Evolutionary conservation across 2,113 vertebrate genomes (phyloP), one percentile per base, ranked within the genome.

Genomic region (Ictalurus furcatus): DNA sequence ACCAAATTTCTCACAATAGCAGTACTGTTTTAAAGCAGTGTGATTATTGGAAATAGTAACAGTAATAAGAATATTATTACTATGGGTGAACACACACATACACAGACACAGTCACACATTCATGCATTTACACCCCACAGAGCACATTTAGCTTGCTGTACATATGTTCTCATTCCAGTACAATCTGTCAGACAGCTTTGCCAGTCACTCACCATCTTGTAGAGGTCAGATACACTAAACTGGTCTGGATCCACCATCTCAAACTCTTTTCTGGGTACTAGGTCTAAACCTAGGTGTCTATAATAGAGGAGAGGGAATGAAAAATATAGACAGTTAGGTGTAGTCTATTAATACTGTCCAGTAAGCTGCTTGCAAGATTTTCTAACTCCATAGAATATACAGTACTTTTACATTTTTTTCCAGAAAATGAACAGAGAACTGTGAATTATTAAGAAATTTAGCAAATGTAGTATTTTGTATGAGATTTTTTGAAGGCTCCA

Each of bases 231-330:
- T 89, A 99, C 95, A 86, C 98, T 99, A 96, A 99, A 98, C 93
- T 98, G 97, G 92, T 99, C 98, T 12, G 97, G 97, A 94, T 99
- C 98, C 94, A 98, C 98, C 92, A 98, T 97, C 94, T 99, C 97
- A 95, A 99, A 99, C 94, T 99, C 98, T 92, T 99, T 99, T 81
- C 98, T 97, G 90, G 98, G 98, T 85, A 99, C 98, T 85, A 99
- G 96, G 94, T 99, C 98, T 89, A 99, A 94, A 86, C 98, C 98
- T 90, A 99, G 95, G 93, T 99, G 98, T 89, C 98, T 99, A 87
- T 40, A 65, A 69, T 5, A 63, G 8, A 61, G 48, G 40, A 88
- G 34, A 63, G 58, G 52, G 52, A 61, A 44, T 88, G 63, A 84
- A 56, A 78, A 65, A 67, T 1, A 78, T 16, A 16, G 4, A 65